Base-by-base conservation (phyloP, 2,888 invertebrate species). In the Macrophya annulata region DNA sequence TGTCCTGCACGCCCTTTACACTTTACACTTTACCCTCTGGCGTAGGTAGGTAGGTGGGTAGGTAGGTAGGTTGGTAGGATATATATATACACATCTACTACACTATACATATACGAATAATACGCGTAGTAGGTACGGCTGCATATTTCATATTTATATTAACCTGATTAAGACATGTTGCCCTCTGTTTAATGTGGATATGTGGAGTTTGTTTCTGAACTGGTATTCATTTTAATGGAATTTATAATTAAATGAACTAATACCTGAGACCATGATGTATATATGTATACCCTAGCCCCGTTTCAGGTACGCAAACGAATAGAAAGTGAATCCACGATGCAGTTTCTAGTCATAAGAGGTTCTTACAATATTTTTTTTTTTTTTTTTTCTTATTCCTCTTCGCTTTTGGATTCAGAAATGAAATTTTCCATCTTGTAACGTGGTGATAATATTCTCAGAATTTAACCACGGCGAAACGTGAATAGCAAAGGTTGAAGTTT, bases 141-240 rank as follows among this genome's bases (percentile, higher is more conserved):
- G 92, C 93, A 93, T 93, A 93, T 93, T 93, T 93, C 93, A 93
- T 92, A 93, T 93, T 93, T 93, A 93, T 93, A 93, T 93, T 93
- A 93, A 93, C 93, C 93, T 93, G 91, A 93, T 93, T 93, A 93
- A 92, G 92, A 93, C 92, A 90, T 92, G 92, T 93, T 91, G 90
- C 91, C 92, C 90, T 88, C 89, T 88, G 90, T 91, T 92, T 93
- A 93, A 93, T 93, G 90, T 89, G 91, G 93, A 93, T 93, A 93
- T 93, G 93, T 93, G 92, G 92, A 92, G 90, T 93, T 93, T 93
- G 93, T 93, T 93, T 93, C 92, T 92, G 89, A 93, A 93, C 93
- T 92, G 91, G 90, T 91, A 93, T 93, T 92, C 92, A 92, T 93
- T 93, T 92, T 93, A 93, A 93, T 93, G 92, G 93, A 93, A 93